phyloP scores from a whole-genome alignment of 2,797 vertebrate species.

The Spondyliosoma cantharus region DNA sequence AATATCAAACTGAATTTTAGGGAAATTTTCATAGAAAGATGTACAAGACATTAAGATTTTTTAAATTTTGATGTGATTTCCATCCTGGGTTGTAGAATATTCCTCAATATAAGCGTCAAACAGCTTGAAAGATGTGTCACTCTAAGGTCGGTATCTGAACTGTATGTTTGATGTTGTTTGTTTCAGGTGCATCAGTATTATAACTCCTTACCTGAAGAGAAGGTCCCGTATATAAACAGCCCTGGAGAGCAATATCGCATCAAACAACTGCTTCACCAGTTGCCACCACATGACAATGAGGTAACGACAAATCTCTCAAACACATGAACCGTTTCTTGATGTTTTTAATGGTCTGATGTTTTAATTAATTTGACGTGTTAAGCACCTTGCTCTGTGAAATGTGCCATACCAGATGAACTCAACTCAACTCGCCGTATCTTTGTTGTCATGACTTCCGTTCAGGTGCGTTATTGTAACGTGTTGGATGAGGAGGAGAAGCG shows the following conservation, averaged over 20 bases:
- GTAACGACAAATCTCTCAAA: slow-evolving; percentile 73
- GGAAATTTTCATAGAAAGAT: no score
- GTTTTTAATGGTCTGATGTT: not conserved
- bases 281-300: slow-evolving; percentile 99
- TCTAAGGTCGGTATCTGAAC: not conserved
- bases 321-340: not conserved
- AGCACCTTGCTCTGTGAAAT: no score
- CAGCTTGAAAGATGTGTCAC: no score
- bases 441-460: not conserved
- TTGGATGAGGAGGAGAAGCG: slow-evolving; percentile 97
- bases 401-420: no score
- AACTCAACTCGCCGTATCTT: no score
- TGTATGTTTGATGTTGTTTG: slow-evolving; percentile 25
- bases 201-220: slow-evolving; percentile 96
- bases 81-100: no score
- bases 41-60: no score
- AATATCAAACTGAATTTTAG: no score
- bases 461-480: slow-evolving; percentile 90
- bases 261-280: slow-evolving; percentile 96
- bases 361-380: no score
- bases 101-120: no score
- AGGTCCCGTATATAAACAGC: slow-evolving; percentile 98
- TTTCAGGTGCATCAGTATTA: slow-evolving; percentile 98
- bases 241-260: slow-evolving; percentile 96
- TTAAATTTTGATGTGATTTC: no score